Percentiles rank a stretch among this genome's conserved stretches.
phyloP scores from a whole-genome alignment of 2,888 invertebrate genomes.

The Drosophila leonis region DNA sequence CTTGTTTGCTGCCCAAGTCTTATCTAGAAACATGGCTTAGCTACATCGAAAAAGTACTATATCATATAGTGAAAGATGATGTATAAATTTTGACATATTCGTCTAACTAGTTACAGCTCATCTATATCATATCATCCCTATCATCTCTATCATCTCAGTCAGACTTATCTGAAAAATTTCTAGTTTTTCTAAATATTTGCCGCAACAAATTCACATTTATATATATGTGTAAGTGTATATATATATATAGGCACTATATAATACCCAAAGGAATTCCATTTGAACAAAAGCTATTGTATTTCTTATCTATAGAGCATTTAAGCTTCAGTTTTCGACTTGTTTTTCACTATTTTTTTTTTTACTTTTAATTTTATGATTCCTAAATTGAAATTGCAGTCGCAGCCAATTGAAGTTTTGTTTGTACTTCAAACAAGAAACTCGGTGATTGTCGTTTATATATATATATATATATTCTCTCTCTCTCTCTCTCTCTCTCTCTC shows the following conservation, averaged over 20 bases:
- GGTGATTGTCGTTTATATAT: conserved; percentile 50
- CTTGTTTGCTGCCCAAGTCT: too few species aligned
- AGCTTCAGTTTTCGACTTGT: conserved; percentile 11
- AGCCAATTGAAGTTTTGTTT: conserved; percentile 76
- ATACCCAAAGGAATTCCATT: neutral
- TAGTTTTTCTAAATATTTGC: neutral
- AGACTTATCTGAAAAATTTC: too few species aligned
- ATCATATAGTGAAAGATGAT: neutral
- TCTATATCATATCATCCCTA: neutral
- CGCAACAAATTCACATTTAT: neutral
- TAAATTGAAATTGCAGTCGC: conserved; percentile 73
- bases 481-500: conserved; percentile 9
- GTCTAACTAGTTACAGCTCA: neutral
- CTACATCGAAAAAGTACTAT: neutral
- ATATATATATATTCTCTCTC: conserved; percentile 3
- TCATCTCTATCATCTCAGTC: neutral
- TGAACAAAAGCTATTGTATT: neutral
- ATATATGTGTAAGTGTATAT: neutral
- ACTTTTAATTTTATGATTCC: conserved; percentile 36
- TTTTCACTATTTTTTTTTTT: conserved; percentile 14
- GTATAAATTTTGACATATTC: neutral
- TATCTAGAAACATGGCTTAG: neutral
- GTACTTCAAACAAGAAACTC: conserved; percentile 69
- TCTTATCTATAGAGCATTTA: conserved; percentile 9
- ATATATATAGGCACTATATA: neutral